Conservation (phyloP, 2,888 invertebrate genomes). For the Cataglyphis cursor region DNA sequence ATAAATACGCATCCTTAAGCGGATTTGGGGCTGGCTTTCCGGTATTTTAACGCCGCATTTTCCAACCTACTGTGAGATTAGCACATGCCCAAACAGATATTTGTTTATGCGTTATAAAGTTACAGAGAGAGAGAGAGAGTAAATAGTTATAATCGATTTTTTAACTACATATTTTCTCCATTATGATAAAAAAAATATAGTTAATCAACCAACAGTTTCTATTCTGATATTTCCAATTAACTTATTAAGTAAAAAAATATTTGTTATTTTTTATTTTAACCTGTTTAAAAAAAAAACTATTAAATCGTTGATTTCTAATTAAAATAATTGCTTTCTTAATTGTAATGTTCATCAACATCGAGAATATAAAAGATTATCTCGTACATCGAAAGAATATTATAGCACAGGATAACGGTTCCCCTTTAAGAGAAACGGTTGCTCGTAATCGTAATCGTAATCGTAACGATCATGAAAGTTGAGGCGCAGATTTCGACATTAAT, state of each 20-base stretch:
- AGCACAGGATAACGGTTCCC: slow-evolving; percentile 53
- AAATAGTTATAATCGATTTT: slow-evolving; percentile 5
- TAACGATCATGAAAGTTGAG: slow-evolving; percentile 67
- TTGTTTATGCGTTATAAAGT: slow-evolving; percentile 14
- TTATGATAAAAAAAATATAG: neutral
- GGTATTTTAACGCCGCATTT: slow-evolving; percentile 84
- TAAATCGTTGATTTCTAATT: neutral
- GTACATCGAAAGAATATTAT: slow-evolving; percentile 58
- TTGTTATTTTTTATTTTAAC: neutral
- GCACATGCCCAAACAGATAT: slow-evolving; percentile 81
- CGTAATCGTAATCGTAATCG: slow-evolving; percentile 73
- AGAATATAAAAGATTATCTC: slow-evolving; percentile 36
- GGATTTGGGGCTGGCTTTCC: slow-evolving; percentile 83
- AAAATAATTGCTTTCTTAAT: slow-evolving; percentile 26
- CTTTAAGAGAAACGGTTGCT: slow-evolving; percentile 67
- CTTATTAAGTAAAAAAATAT: neutral
- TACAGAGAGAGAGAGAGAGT: neutral
- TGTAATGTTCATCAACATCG: neutral
- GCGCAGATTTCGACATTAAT: slow-evolving; percentile 71
- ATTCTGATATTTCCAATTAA: neutral
- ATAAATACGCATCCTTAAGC: slow-evolving; percentile 85
- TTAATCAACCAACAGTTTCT: neutral
- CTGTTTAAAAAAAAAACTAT: neutral
- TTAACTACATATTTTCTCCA: neutral
- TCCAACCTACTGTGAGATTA: slow-evolving; percentile 82